Evolutionary conservation across 2,888 invertebrate genomes (phyloP), one percentile per base, ranked within the genome.

Genomic region (Chalcis sispes): DNA sequence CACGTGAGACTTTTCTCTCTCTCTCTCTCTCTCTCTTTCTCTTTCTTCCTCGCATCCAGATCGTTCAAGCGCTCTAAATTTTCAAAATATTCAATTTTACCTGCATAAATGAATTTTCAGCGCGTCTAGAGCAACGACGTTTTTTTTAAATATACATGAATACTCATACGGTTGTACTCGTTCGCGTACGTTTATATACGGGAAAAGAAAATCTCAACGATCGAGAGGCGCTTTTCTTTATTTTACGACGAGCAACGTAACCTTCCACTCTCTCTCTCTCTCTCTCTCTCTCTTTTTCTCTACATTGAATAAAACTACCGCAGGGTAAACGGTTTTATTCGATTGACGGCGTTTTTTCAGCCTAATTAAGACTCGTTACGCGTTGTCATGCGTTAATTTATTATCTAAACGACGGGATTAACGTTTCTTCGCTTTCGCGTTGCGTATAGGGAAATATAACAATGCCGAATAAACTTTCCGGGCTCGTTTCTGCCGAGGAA

Each of bases 71-170:
- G 58, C 52, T 76, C 56, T 66, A 54, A 54, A 66, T 56, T 52
- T 66, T 61, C 65, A 66, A 66, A 66, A 66, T 66, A 76, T 76
- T 76, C 71, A 76, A 76, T 76, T 76, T 76, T 59, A 70, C 54
- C 66, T n/a, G 72, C 72, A 40, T 62, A 64, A 46, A 69, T 72
- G 72, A 72, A 77, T 72, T 52, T 64, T 69, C 64, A 64, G 62
- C 46, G 46, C 52, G 61, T 50, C 48, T 48, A 48, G 36, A 48
- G 40, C 2, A 67, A 18, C 32, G 29, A 36, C 59, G 32, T 58
- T n/a, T 50, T n/a, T 64, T 54, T 46, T 42, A 27, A 64, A 4
- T 20, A 10, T 25, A 32, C 18, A 15, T 10, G 42, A 4, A 7
- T 23, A 40, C 40, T 13, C 42, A 25, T 32, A 42, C 5, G 15